Base-by-base conservation (phyloP, 2,113 vertebrate species). In the Ariopsis seemanni region DNA sequence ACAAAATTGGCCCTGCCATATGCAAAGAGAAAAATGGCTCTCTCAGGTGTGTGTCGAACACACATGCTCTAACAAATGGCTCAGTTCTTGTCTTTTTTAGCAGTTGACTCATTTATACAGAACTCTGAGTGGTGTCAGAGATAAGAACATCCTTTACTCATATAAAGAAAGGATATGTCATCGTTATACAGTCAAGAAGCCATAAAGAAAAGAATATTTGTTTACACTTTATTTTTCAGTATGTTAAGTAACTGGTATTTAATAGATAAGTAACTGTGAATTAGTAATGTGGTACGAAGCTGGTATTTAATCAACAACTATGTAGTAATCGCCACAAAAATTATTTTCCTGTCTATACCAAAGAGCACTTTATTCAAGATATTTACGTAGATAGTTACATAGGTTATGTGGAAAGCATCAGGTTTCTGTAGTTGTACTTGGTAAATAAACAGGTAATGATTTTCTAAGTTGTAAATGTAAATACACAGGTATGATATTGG, bases 11-110 rank as follows among this genome's bases (percentile, higher is more conserved):
- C 71, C 55, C 82, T 89, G 62, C 82, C n/a, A 58, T 82, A 87
- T 85, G 75, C 77, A 74, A 58, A 87, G 85, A 75, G 83, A 69
- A 69, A 85, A 85, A 87, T 87, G 83, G 55, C 52, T 30, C 85
- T 79, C 82, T 84, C 60, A 71, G 67, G 82, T n/a, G 18, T 82
- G 50, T 65, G 79, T 65, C 34, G 1, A 48, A 63, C 58, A 63
- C 18, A 58, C 50, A 17, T 58, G 18, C 48, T 67, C 18, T 20
- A 75, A 25, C 30, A 77, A 74, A 22, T 52, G 30, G 12, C 14
- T 27, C 72, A 30, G 69, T 34, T 79, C 74, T 57, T 57, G 18
- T 84, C 80, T 55, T 67, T 18, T 84, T 84, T 50, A 77, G 72
- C 4, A 62, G n/a, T 74, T 60, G 18, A 57, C 14, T 53, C 50